These are phyloP conservation scores for Apeira syringaria DNA, from an alignment of 2,888 invertebrate species.

Conservation along the genomic window DNA sequence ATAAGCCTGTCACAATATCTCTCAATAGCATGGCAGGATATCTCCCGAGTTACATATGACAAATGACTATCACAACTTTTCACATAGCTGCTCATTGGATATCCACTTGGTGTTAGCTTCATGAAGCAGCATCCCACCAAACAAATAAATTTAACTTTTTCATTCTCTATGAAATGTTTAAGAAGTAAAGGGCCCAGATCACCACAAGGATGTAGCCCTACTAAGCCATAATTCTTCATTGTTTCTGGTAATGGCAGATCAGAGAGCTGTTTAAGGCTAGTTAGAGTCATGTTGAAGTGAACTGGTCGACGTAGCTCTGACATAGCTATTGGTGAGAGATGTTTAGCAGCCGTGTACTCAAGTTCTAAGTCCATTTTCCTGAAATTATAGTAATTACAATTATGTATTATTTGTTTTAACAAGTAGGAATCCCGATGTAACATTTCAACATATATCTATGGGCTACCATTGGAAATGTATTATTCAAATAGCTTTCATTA, in stretches of 20 bases:
- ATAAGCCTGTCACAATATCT: conserved; percentile 87
- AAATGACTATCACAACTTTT: conserved; percentile 66
- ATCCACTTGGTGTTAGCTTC: conserved; percentile 87
- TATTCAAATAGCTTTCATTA: no score
- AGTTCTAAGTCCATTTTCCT: conserved; percentile 86
- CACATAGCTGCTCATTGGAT: conserved; percentile 89
- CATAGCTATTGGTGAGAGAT: conserved; percentile 55
- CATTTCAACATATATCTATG: no score
- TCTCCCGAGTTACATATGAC: conserved; percentile 90
- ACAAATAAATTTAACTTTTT: conserved; percentile 88
- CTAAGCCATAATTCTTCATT: conserved; percentile 85
- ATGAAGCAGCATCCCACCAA: conserved; percentile 96
- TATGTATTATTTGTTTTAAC: no score
- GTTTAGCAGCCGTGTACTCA: conserved; percentile 76
- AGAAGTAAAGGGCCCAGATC: conserved; percentile 92
- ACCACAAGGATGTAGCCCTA: conserved; percentile 96
- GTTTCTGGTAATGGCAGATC: conserved; percentile 43
- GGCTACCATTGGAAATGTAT: no score
- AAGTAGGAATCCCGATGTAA: no score
- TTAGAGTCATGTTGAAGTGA: conserved; percentile 82
- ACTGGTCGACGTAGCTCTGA: conserved; percentile 65
- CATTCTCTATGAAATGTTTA: conserved; percentile 86
- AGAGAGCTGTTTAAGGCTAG: conserved; percentile 61
- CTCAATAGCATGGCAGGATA: conserved; percentile 95
- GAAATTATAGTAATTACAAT: no score